Evolutionary conservation across 2,113 vertebrate genomes (phyloP).

Genomic region (Oryzias melastigma): DNA sequence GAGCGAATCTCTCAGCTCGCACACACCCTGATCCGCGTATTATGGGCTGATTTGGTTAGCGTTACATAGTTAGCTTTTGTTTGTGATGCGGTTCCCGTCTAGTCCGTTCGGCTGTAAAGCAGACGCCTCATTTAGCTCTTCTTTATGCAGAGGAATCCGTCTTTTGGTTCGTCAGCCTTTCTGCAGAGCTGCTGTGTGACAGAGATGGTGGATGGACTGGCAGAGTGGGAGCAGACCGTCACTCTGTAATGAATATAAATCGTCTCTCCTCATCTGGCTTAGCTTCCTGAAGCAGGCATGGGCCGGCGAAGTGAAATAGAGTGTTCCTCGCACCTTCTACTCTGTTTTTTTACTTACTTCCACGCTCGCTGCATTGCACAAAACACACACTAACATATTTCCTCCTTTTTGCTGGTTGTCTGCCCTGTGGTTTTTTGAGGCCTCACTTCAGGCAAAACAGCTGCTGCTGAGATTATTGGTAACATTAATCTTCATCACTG

Average conservation of each 20-base stretch:
- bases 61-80: not conserved
- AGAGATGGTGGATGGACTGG: constrained; percentile 51
- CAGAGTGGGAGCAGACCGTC: constrained; percentile 64
- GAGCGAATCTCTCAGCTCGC: constrained; percentile 12
- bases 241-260: constrained; percentile 75
- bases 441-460: constrained; percentile 9
- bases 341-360: not conserved
- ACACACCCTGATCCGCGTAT: not conserved
- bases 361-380: constrained; percentile 8
- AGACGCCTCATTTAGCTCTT: constrained; percentile 36
- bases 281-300: constrained; percentile 27
- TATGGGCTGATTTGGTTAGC: not conserved
- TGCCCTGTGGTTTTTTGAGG: not conserved
- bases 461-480: not conserved
- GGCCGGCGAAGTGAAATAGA: constrained; percentile 19
- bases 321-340: not conserved
- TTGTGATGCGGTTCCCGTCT: constrained; percentile 5
- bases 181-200: constrained; percentile 48
- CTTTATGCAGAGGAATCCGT: constrained; percentile 55
- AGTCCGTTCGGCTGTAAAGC: not conserved
- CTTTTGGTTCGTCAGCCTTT: constrained; percentile 56
- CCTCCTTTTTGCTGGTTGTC: not conserved
- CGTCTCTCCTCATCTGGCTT: constrained; percentile 43
- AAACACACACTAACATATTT: constrained; percentile 6
- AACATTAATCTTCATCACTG: constrained; percentile 1